These are phyloP conservation scores for Caenorhabditis japonica DNA, from an alignment of 2,888 invertebrate species.

Conservation along the genomic window DNA sequence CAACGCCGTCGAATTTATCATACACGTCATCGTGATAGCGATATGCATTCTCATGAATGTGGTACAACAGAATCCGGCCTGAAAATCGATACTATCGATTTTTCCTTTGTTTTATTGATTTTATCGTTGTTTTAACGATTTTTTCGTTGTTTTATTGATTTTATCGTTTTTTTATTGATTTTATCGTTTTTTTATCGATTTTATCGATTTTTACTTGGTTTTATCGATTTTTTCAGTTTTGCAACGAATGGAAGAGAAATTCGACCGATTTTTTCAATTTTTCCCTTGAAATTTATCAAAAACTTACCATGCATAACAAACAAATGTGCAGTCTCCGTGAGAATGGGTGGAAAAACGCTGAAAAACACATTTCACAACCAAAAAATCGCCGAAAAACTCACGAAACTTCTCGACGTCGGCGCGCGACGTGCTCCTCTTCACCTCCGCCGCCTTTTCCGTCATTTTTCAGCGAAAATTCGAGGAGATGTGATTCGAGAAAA, in stretches of 20 bases:
- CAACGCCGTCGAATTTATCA: slow-evolving; percentile 64
- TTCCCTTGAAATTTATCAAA: no score
- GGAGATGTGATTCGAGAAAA: no score
- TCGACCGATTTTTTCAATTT: no score
- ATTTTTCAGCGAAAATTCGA: slow-evolving; percentile 24
- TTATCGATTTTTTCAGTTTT: background rate
- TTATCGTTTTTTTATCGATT: no score
- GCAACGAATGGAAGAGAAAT: background rate
- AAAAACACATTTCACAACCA: slow-evolving; percentile 10
- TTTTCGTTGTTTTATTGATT: no score
- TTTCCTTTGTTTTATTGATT: no score
- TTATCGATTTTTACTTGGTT: no score
- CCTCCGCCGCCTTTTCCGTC: slow-evolving; percentile 16
- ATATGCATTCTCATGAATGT: slow-evolving; percentile 62
- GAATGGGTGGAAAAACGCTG: slow-evolving; percentile 65
- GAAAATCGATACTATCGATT: no score
- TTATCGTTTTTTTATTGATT: no score
- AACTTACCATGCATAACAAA: slow-evolving; percentile 52
- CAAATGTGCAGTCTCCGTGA: slow-evolving; percentile 57
- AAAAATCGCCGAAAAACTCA: slow-evolving; percentile 14
- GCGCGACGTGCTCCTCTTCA: slow-evolving; percentile 12
- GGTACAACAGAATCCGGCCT: slow-evolving; percentile 60
- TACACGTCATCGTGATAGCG: slow-evolving; percentile 65
- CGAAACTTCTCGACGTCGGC: slow-evolving; percentile 42
- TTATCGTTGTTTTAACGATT: no score